A percentile compares a stretch with the other conserved stretches of the same genome.
Evolutionary conservation across 1,140 invertebrate species (phyloP).

Genomic region (Laupala kohalensis): DNA sequence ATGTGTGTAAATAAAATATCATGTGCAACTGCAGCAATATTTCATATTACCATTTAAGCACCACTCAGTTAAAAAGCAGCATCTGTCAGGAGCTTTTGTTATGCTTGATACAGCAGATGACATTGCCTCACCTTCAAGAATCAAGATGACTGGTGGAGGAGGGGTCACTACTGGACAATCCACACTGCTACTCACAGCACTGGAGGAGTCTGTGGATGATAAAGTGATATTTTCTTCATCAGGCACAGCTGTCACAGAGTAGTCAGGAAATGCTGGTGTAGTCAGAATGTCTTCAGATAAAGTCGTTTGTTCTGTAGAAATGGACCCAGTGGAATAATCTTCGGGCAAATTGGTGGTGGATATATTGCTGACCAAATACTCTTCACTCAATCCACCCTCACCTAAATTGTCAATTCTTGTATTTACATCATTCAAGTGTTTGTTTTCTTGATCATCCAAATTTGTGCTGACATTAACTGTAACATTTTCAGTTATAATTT

Average conservation of each 20-base stretch:
- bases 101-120: background rate
- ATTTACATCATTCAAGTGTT: background rate
- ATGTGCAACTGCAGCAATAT: background rate
- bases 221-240: slow-evolving; percentile 11
- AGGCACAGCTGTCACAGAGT: background rate
- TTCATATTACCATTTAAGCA: background rate
- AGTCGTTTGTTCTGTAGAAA: background rate
- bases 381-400: background rate
- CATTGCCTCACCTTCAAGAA: slow-evolving; percentile 48
- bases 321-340: slow-evolving; percentile 8
- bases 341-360: background rate
- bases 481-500: slow-evolving; percentile 14
- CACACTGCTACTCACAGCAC: slow-evolving; percentile 25
- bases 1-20: background rate
- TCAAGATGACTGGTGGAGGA: slow-evolving; percentile 53
- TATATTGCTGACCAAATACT: no score
- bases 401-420: background rate
- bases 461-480: slow-evolving; percentile 3
- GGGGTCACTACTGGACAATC: slow-evolving; percentile 38
- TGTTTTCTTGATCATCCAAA: background rate
- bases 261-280: background rate
- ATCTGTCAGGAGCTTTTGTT: background rate
- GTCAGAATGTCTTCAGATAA: background rate
- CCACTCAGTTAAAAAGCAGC: background rate
- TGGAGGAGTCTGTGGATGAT: slow-evolving; percentile 14